Conservation (phyloP, 2,888 invertebrate genomes). For the Apodemia zela region DNA sequence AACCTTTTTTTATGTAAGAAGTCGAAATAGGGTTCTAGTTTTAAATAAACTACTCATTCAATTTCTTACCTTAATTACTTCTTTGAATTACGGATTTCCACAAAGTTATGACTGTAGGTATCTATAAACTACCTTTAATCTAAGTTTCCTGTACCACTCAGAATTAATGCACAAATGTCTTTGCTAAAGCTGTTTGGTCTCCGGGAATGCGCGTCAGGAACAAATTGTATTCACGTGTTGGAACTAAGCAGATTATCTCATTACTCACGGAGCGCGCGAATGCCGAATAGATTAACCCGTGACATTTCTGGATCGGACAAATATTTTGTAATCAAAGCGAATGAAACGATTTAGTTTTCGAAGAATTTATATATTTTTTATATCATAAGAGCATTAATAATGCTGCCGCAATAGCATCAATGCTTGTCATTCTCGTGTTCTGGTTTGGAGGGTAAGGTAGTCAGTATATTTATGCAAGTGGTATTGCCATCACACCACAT, state of each 20-base stretch:
- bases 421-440: no score
- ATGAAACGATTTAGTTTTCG: neutral
- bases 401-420: no score
- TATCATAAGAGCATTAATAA: no score
- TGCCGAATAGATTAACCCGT: neutral
- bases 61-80: no score
- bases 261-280: neutral
- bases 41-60: no score
- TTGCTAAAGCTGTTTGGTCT: neutral
- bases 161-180: neutral
- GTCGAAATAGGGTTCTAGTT: no score
- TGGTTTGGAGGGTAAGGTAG: no score
- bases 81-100: no score
- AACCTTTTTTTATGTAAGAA: no score
- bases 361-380: neutral
- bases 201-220: neutral
- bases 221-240: constrained; percentile 5
- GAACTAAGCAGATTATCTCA: neutral
- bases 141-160: neutral
- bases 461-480: no score
- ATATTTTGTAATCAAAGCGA: constrained; percentile 5
- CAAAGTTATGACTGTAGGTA: no score
- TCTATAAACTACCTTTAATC: neutral
- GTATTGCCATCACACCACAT: no score
- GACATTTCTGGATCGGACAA: neutral